Base-by-base conservation (phyloP, 1,140 invertebrate species). In the Pissodes strobi region DNA sequence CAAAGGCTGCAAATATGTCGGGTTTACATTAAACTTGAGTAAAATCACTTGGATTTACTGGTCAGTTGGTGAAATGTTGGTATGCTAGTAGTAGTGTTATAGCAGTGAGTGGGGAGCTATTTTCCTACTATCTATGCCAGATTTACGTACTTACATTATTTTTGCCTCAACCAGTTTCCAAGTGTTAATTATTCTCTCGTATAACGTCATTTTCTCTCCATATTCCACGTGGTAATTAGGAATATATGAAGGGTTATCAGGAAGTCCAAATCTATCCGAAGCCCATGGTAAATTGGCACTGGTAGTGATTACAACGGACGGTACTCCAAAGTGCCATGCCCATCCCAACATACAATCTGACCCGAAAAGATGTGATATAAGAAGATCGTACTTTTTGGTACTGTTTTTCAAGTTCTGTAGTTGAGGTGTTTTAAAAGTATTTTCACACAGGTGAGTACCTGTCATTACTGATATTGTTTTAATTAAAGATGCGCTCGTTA, bases 291-390 rank as follows among this genome's bases (percentile, higher is more conserved):
- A 84, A 6, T 85, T 58, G 0, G 79, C 72, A 58, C 83, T 84
- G 0, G 85, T 85, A 6, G 82, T 82, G 4, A 90, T 13, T 0
- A 74, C 78, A 1, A 90, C 73, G 1, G 83, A 79, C 0, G 87
- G 87, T 0, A 80, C 82, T 18, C n/a, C n/a, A n/a, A n/a, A n/a
- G n/a, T n/a, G n/a, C n/a, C n/a, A n/a, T n/a, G n/a, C n/a, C n/a
- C n/a, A 80, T 70, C 38, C 87, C 27, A 89, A 68, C 66, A 86
- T 82, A 63, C 88, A 90, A 48, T 90, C 86, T 1, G 82, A 84
- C 43, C 83, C 85, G 67, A 89, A 89, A 25, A 80, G 80, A 69
- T 89, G 87, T 0, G 83, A 81, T 5, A 90, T 70, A 1, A 90
- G 72, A 1, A 89, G 18, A 69, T 90, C 88, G 52, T 86, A 90